Conservation (phyloP, 2,797 vertebrate species). For the Okamejei kenojei region DNA sequence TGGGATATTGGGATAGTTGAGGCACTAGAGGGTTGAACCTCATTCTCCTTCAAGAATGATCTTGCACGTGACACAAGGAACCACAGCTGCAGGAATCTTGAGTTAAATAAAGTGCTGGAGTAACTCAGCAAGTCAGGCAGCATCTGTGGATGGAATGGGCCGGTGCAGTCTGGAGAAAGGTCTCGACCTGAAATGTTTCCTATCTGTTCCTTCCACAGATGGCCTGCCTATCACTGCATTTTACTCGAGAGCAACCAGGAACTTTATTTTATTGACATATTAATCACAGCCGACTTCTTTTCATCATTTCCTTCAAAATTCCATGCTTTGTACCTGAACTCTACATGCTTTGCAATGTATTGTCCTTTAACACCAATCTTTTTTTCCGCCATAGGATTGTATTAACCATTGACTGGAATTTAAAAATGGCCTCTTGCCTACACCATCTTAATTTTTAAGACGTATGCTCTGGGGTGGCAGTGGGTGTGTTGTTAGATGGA, state of each 20-base stretch:
- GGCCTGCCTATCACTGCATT: no score
- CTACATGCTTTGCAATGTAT: background rate
- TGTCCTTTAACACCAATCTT: background rate
- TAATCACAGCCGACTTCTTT: background rate
- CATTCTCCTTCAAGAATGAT: background rate
- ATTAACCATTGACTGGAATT: background rate
- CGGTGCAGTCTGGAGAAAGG: no score
- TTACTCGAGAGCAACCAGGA: background rate
- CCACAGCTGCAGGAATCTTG: no score
- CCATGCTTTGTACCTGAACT: background rate
- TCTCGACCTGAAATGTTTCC: no score
- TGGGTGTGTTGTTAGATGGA: no score
- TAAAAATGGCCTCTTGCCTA: background rate
- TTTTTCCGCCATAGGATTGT: background rate
- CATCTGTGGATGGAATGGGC: no score
- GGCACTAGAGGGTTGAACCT: background rate
- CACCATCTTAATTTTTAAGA: background rate
- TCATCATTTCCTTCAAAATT: background rate
- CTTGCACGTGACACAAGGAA: background rate
- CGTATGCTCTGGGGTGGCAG: background rate
- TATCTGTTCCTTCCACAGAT: no score
- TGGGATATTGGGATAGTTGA: background rate
- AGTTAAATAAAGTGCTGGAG: no score
- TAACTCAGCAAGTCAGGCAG: no score
- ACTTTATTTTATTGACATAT: background rate